Conservation (phyloP, 1,140 invertebrate genomes). For the Calliphora vicina region DNA sequence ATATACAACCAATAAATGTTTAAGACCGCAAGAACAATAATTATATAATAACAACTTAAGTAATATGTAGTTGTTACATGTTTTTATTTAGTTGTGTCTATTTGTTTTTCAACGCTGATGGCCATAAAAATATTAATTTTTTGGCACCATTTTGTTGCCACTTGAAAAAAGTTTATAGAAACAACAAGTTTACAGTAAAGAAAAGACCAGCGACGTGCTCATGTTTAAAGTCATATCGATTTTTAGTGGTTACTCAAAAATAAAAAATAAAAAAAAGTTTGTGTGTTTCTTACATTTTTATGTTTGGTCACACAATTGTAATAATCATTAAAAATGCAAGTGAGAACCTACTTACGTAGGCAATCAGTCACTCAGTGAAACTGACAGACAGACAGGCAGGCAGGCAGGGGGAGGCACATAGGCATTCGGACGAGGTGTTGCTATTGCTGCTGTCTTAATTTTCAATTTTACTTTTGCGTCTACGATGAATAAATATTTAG, state of each 20-base stretch:
- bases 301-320: not conserved
- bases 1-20: no score
- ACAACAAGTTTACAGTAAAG: not conserved
- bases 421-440: not conserved
- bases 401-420: no score
- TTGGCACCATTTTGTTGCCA: not conserved
- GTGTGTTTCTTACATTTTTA: not conserved
- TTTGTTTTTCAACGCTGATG: not conserved
- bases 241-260: not conserved
- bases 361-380: not conserved
- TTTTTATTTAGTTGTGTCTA: no score
- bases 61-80: no score
- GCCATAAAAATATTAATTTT: not conserved
- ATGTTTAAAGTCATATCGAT: not conserved
- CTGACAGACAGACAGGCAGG: not conserved
- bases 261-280: not conserved
- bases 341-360: not conserved
- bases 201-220: not conserved
- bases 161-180: not conserved
- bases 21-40: no score
- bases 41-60: no score
- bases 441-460: not conserved
- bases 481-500: not conserved
- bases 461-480: not conserved
- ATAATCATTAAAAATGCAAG: not conserved